phyloP scores from a whole-genome alignment of 2,113 vertebrate genomes.

The Ictidomys tridecemlineatus region DNA sequence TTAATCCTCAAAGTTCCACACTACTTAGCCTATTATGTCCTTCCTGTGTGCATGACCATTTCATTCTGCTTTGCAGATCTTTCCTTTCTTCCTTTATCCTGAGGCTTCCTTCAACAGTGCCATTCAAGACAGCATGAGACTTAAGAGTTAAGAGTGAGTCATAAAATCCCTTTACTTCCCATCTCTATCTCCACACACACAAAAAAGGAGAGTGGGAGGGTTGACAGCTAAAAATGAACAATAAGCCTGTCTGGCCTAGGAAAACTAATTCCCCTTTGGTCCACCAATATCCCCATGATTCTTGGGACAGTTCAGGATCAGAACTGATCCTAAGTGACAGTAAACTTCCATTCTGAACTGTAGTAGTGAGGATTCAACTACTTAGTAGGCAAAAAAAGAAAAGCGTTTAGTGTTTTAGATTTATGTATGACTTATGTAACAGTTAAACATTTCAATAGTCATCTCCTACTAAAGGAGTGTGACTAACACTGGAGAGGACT shows the following conservation, averaged over 20 bases:
- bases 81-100: conserved; percentile 62
- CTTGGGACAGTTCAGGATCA: neutral
- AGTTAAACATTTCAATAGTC: neutral
- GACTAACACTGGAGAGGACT: neutral
- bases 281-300: conserved; percentile 32
- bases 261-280: conserved; percentile 26
- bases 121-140: conserved; percentile 32
- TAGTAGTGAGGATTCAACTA: neutral
- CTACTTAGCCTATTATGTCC: neutral
- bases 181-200: neutral
- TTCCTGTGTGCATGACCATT: conserved; percentile 41
- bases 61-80: conserved; percentile 38
- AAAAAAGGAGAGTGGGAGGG: neutral
- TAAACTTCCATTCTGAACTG: neutral
- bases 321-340: conserved; percentile 32
- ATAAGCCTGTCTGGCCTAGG: neutral
- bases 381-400: neutral
- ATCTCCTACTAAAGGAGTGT: neutral
- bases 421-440: conserved; percentile 42
- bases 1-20: conserved; percentile 37
- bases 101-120: conserved; percentile 59
- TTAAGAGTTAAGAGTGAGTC: conserved; percentile 31
- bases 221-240: conserved; percentile 20
- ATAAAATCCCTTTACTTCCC: conserved; percentile 49
- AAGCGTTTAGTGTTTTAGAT: conserved; percentile 40